Evolutionary conservation across 2,888 invertebrate genomes (phyloP).

Genomic region (Euphydryas editha): DNA sequence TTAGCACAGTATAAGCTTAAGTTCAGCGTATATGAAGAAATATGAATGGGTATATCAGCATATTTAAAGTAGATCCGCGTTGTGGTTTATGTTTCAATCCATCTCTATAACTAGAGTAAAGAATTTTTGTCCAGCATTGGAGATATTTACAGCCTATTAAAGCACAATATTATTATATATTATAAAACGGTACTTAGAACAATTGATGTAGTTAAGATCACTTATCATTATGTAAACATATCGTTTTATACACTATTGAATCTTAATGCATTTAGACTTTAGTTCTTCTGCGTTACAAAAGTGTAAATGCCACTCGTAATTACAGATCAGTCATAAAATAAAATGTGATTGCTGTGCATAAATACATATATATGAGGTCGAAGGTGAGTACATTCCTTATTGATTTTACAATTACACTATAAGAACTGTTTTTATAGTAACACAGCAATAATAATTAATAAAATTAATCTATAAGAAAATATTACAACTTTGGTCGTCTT

Average conservation of each 20-base stretch:
- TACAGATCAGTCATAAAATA: slow-evolving; percentile 26
- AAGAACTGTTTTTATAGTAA: neutral
- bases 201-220: too few species aligned
- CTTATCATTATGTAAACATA: neutral
- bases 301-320: slow-evolving; percentile 23
- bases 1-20: too few species aligned
- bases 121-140: too few species aligned
- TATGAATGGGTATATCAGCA: too few species aligned
- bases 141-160: too few species aligned
- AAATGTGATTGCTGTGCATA: slow-evolving; percentile 28
- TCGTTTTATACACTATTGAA: neutral
- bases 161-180: too few species aligned
- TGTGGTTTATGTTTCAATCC: too few species aligned
- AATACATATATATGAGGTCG: slow-evolving; percentile 24
- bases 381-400: slow-evolving; percentile 17
- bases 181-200: too few species aligned
- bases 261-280: neutral
- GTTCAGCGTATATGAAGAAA: too few species aligned
- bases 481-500: too few species aligned
- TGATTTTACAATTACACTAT: slow-evolving; percentile 12
- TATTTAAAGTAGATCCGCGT: too few species aligned
- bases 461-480: neutral
- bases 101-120: too few species aligned
- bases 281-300: slow-evolving; percentile 2
- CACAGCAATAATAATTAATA: neutral